A percentile compares a stretch with the other conserved stretches of the same genome.
Conservation (phyloP, 2,797 vertebrate species). For the Falco naumanni region DNA sequence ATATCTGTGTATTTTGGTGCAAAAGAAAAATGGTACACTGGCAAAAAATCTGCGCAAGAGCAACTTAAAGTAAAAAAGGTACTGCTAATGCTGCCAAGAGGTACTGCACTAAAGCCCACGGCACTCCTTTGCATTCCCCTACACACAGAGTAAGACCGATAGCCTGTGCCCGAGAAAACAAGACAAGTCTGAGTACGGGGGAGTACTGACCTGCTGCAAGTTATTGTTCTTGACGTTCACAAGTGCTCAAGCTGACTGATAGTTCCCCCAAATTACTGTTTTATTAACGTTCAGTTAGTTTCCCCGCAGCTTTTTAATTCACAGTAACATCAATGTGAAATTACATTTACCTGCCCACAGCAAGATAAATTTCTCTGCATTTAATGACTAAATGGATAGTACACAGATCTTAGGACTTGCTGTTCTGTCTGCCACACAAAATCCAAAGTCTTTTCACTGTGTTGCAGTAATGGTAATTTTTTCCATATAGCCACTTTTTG, state of each 20-base stretch:
- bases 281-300: not conserved
- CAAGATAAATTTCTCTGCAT: not conserved
- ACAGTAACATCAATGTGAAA: not conserved
- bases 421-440: not conserved
- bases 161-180: not conserved
- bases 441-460: not conserved
- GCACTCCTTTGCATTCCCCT: not conserved
- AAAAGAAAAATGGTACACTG: not conserved
- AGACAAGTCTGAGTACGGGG: not conserved
- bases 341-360: not conserved
- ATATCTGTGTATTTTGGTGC: not conserved
- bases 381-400: not conserved
- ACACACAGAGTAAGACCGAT: not conserved
- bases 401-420: not conserved
- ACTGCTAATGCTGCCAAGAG: not conserved
- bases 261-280: not conserved
- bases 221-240: not conserved
- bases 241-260: not conserved
- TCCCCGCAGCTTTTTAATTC: not conserved
- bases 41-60: not conserved
- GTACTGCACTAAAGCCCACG: not conserved
- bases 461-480: not conserved
- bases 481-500: not conserved
- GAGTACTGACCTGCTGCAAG: not conserved
- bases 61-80: not conserved